Base-by-base conservation (phyloP, 2,888 invertebrate species). In the Cryptocheilus praepositus region DNA sequence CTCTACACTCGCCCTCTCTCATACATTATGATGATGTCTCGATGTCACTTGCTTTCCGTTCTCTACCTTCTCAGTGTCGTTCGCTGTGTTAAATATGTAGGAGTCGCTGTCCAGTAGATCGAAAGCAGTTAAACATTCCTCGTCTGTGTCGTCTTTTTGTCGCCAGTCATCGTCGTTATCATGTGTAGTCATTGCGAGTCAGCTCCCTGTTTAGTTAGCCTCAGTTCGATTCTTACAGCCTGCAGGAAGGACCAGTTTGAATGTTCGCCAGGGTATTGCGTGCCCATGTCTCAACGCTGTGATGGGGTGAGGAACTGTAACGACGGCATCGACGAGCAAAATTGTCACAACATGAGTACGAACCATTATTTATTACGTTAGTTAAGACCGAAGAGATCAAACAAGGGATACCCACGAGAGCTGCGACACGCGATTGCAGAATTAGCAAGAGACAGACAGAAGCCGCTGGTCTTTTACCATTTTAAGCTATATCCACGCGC, bases 261-360 rank as follows among this genome's bases (percentile, higher is more conserved):
- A 87, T 97, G 96, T 89, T 92, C 93, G 84, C 91, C 92, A 84
- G 93, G 94, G 68, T 91, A 89, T 82, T 94, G 94, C 88, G 92
- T 94, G 83, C 89, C 90, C 78, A 90, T 90, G 77, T 89, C 88
- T 76, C 90, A 91, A 81, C 90, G 92, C 67, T 94, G 94, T 87
- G 92, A 94, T 83, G 92, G 93, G 72, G 90, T 91, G 70, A 90
- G 91, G 81, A 94, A 95, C 89, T 95, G 95, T 89, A 91, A 67
- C 69, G 94, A 94, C 89, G 92, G 92, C 79, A 93, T 92, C 65
- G 95, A 95, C 88, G 95, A 95, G 88, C 89, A 91, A 79, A 91
- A 93, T 87, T 95, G 95, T 89, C 86, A 51, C 45, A 51, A 71
- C 64, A 76, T 52, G 72, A 79, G 79, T 79, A 79, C 65, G 79